Evolutionary conservation across 2,888 invertebrate species (phyloP).

Genomic region (Phyllotreta cruciferae): DNA sequence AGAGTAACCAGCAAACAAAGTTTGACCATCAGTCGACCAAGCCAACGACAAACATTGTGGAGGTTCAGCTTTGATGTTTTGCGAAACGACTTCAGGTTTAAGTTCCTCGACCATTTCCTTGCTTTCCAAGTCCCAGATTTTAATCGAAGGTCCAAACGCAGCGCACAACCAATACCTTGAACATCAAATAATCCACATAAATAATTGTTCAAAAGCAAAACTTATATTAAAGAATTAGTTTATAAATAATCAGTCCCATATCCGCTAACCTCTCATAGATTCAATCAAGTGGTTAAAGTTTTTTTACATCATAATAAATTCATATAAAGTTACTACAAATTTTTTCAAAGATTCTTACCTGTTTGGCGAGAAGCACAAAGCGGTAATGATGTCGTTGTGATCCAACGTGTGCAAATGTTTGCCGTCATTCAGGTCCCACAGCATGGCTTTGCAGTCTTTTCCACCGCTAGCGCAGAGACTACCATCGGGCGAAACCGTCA

Average conservation of each 20-base stretch:
- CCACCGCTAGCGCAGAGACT: slow-evolving; percentile 99
- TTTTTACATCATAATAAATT: slow-evolving; percentile 46
- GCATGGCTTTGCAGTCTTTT: slow-evolving; percentile 99
- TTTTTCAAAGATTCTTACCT: slow-evolving; percentile 61
- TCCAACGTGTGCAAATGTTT: slow-evolving; percentile 98
- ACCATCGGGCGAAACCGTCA: slow-evolving; percentile 99
- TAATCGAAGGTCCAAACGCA: slow-evolving; percentile 96
- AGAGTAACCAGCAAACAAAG: slow-evolving; percentile 97
- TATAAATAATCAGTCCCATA: slow-evolving; percentile 57
- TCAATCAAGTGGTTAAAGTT: slow-evolving; percentile 54
- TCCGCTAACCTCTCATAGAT: slow-evolving; percentile 59
- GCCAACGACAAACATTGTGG: slow-evolving; percentile 97
- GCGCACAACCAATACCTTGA: slow-evolving; percentile 95
- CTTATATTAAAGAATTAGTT: too few relatives aligned
- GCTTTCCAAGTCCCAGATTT: slow-evolving; percentile 99
- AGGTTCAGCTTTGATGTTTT: slow-evolving; percentile 83
- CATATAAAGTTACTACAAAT: neutral
- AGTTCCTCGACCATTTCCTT: slow-evolving; percentile 99
- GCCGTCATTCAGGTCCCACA: slow-evolving; percentile 99
- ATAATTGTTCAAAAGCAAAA: too few relatives aligned
- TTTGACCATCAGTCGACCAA: slow-evolving; percentile 99
- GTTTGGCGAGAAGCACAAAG: slow-evolving; percentile 98
- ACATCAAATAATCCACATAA: slow-evolving; percentile 22
- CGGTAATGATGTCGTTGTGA: slow-evolving; percentile 98
- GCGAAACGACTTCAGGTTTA: slow-evolving; percentile 90